Evolutionary conservation across 2,797 vertebrate genomes (phyloP).

Genomic region (Myripristis murdjan): DNA sequence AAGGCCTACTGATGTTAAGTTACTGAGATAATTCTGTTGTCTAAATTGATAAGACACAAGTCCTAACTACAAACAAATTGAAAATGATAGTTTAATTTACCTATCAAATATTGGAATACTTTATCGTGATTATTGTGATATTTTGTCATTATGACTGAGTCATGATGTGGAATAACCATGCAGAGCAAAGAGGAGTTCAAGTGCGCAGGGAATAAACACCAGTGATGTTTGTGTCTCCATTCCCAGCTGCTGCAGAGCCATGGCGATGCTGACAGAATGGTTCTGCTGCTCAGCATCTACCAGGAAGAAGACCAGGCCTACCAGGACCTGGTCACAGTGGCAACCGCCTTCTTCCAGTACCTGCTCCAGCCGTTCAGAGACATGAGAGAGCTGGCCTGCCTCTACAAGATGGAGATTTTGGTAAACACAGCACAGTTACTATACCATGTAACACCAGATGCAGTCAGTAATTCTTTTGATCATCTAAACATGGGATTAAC

Average conservation of each 20-base stretch:
- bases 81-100: too few species aligned
- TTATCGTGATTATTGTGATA: too few species aligned
- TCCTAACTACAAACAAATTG: too few species aligned
- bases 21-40: too few species aligned
- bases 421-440: conserved; percentile 78
- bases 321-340: conserved; percentile 90
- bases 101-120: too few species aligned
- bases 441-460: too few species aligned
- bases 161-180: too few species aligned
- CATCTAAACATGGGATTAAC: not conserved
- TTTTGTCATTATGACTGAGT: too few species aligned
- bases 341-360: conserved; percentile 94
- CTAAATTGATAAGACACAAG: too few species aligned
- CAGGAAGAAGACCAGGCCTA: conserved; percentile 92
- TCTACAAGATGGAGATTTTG: conserved; percentile 94
- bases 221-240: not conserved
- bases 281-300: conserved; percentile 91
- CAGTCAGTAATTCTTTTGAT: too few species aligned
- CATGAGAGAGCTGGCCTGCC: conserved; percentile 93
- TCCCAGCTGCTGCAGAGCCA: conserved; percentile 90
- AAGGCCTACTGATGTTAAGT: too few species aligned
- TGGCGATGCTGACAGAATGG: conserved; percentile 86
- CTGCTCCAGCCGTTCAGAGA: conserved; percentile 95
- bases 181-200: not conserved
- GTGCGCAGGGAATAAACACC: not conserved